Base-by-base conservation (phyloP, 2,888 invertebrate genomes). In the Microctonus aethiopoides region DNA sequence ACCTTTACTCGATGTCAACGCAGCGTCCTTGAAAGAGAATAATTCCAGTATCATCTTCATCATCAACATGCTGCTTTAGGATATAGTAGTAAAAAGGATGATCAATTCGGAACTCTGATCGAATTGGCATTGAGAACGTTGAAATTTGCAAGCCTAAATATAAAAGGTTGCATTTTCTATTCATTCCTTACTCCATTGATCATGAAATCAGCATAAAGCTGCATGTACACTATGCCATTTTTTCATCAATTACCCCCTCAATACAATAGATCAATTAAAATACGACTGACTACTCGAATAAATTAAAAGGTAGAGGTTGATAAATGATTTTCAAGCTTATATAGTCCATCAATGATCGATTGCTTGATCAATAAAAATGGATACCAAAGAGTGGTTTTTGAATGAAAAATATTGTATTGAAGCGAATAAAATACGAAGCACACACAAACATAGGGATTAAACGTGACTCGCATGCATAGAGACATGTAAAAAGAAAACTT, bases 81-180 rank as follows among this genome's bases (percentile, higher is more conserved):
- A 79, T 77, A 16, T 41, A 20, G 70, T 77, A 79, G 69, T 67
- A 70, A 68, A 81, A 81, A 39, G 78, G 79, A 51, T 60, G 77
- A 26, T 76, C 62, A 46, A 78, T 72, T 32, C 6, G 68, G 41
- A 66, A 69, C 46, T 41, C 64, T 63, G 64, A 61, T 60, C 52
- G 68, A 24, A 70, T 65, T 65, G 41, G 67, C n/a, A 59, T 26
- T 39, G 70, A 64, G 41, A 67, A 70, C 54, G 64, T 13, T 63
- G 29, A 22, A 52, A 69, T 39, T 67, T 34, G 13, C 13, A 71
- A 62, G 57, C 71, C 67, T 70, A 57, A 63, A 67, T 46, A 57
- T 59, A 70, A 65, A 67, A 57, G 6, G 29, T 26, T 26, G 24
- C 1, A 9, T 62, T 46, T 26, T 29, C 13, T 39, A 16, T n/a